A percentile compares a stretch with the other conserved stretches of the same genome.
These are phyloP conservation scores for Meloidogyne hapla DNA, from an alignment of 1,140 invertebrate genomes.

Conservation along the genomic window DNA sequence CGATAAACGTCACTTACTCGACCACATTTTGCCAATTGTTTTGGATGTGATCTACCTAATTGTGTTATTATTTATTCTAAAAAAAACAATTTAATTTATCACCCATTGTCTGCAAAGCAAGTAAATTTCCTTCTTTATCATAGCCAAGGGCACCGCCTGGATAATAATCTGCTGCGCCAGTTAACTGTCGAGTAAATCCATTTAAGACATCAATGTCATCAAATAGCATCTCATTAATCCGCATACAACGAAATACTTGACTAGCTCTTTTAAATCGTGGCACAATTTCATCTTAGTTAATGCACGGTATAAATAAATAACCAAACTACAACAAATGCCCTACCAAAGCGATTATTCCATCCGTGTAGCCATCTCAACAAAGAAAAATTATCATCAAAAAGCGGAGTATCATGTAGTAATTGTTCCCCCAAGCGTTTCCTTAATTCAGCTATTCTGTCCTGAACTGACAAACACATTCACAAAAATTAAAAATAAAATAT, in stretches of 20 bases:
- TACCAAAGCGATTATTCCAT: slow-evolving; percentile 47
- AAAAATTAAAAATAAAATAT: neutral
- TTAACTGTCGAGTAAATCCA: slow-evolving; percentile 10
- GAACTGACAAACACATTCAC: neutral
- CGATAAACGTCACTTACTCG: slow-evolving; percentile 44
- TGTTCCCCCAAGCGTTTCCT: slow-evolving; percentile 33
- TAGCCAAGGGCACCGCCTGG: slow-evolving; percentile 54
- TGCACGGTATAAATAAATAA: neutral
- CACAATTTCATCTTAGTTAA: slow-evolving; percentile 43
- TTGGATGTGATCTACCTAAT: slow-evolving; percentile 32
- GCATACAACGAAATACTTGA: slow-evolving; percentile 23
- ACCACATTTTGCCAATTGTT: slow-evolving; percentile 42
- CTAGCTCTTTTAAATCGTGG: slow-evolving; percentile 37
- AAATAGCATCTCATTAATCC: slow-evolving; percentile 21
- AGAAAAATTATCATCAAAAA: slow-evolving; percentile 45
- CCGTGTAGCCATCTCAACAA: slow-evolving; percentile 39
- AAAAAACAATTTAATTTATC: neutral
- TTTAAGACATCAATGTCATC: slow-evolving; percentile 42
- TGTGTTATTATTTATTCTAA: neutral
- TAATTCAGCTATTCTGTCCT: slow-evolving; percentile 35
- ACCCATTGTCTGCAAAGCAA: slow-evolving; percentile 50
- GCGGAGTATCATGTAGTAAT: slow-evolving; percentile 32
- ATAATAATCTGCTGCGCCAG: slow-evolving; percentile 39
- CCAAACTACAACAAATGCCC: slow-evolving; percentile 9
- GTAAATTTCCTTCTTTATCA: slow-evolving; percentile 57